Conservation (phyloP, 2,888 invertebrate genomes). For the Dasypolia templi region DNA sequence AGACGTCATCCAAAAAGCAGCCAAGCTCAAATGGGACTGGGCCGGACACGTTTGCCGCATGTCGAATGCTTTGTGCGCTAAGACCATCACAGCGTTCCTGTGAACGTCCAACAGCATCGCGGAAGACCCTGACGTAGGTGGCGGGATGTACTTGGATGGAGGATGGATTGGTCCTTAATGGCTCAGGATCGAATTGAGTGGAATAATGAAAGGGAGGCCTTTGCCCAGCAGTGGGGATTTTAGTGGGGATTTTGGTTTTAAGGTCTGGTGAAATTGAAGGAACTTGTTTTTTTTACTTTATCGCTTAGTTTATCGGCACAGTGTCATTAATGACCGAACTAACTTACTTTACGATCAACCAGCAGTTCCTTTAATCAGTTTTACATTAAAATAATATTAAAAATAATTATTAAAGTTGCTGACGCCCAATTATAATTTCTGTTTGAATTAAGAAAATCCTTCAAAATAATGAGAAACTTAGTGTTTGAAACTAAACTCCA, state of each 20-base stretch:
- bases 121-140: too few relatives aligned
- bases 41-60: too few relatives aligned
- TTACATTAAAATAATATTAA: not conserved
- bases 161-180: too few relatives aligned
- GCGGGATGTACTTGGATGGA: too few relatives aligned
- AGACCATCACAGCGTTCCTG: too few relatives aligned
- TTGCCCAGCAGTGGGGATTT: not conserved
- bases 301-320: not conserved
- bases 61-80: too few relatives aligned
- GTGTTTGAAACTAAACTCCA: slow-evolving; percentile 19
- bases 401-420: not conserved
- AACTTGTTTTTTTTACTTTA: not conserved
- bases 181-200: too few relatives aligned
- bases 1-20: too few relatives aligned
- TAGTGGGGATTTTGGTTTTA: not conserved
- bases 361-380: not conserved
- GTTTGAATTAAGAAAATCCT: slow-evolving; percentile 4
- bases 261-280: not conserved
- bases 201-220: too few relatives aligned
- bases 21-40: too few relatives aligned
- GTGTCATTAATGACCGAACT: not conserved
- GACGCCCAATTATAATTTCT: not conserved
- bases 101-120: too few relatives aligned
- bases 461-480: slow-evolving; percentile 8
- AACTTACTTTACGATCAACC: not conserved